Evolutionary conservation across 2,797 vertebrate species (phyloP).

Genomic region (Lacerta agilis): DNA sequence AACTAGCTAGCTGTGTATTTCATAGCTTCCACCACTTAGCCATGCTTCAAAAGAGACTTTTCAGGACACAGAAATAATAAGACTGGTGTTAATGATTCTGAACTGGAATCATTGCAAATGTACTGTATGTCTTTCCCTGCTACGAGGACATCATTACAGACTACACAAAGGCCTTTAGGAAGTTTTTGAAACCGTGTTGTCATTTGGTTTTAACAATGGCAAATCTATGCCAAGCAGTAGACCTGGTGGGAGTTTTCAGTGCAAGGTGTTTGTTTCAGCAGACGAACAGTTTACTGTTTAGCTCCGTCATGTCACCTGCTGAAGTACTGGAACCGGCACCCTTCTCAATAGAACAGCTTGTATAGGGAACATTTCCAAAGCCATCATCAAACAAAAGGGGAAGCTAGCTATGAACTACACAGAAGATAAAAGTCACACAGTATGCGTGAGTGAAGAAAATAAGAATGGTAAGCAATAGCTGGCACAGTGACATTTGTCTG

Average conservation of each 20-base stretch:
- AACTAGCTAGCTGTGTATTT: neutral
- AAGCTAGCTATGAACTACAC: slow-evolving; percentile 11
- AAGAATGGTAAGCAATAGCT: slow-evolving; percentile 14
- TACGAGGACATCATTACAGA: neutral
- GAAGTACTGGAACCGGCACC: slow-evolving; percentile 16
- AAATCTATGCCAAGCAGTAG: neutral
- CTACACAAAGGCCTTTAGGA: neutral
- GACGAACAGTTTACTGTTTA: neutral
- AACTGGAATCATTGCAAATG: neutral
- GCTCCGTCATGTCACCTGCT: neutral
- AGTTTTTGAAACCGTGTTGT: neutral
- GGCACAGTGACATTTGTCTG: slow-evolving; percentile 23
- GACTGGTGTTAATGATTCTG: neutral
- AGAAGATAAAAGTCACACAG: slow-evolving; percentile 14
- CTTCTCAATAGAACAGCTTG: neutral
- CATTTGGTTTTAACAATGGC: neutral
- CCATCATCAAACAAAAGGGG: slow-evolving; percentile 21
- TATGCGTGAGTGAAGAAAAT: neutral
- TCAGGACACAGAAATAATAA: neutral
- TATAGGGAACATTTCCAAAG: neutral
- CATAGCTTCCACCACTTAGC: neutral
- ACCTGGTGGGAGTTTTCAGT: neutral
- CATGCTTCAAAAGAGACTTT: neutral
- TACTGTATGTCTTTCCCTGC: neutral
- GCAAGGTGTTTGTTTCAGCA: neutral